Percentiles rank a stretch among this genome's conserved stretches.
These are phyloP conservation scores for Odontocolon sp. DNA, from an alignment of 2,888 invertebrate genomes.

Conservation along the genomic window DNA sequence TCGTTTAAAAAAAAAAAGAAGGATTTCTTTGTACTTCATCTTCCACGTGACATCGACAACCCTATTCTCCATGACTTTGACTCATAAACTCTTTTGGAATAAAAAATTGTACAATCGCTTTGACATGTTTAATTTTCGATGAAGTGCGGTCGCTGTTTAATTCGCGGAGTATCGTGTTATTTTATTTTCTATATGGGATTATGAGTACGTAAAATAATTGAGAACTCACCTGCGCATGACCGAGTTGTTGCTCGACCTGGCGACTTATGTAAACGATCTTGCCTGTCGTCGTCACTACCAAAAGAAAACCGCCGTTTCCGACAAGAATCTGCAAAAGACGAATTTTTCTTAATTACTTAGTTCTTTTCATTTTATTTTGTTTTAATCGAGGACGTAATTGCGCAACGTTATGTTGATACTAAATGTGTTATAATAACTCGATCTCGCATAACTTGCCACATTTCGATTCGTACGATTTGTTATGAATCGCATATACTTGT, in stretches of 20 bases:
- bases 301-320: conserved; percentile 88
- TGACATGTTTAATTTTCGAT: not conserved
- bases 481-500: not conserved
- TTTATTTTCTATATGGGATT: too few species aligned
- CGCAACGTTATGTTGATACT: not conserved
- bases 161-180: too few species aligned
- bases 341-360: not conserved
- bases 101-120: too few species aligned
- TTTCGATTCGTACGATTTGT: conserved; percentile 1
- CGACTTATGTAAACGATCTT: conserved; percentile 93
- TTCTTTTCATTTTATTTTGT: too few species aligned
- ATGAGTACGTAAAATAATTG: not conserved
- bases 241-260: conserved; percentile 91
- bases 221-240: conserved; percentile 88
- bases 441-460: not conserved
- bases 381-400: conserved; percentile 1
- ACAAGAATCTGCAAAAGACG: conserved; percentile 80
- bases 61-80: too few species aligned
- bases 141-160: not conserved
- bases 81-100: too few species aligned
- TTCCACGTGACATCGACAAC: too few species aligned
- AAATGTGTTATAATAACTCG: not conserved
- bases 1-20: too few species aligned
- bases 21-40: not conserved
- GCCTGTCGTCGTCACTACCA: conserved; percentile 90